A percentile compares a stretch with the other conserved stretches of the same genome.
phyloP scores from a whole-genome alignment of 2,113 vertebrate species.

The Scophthalmus maximus region DNA sequence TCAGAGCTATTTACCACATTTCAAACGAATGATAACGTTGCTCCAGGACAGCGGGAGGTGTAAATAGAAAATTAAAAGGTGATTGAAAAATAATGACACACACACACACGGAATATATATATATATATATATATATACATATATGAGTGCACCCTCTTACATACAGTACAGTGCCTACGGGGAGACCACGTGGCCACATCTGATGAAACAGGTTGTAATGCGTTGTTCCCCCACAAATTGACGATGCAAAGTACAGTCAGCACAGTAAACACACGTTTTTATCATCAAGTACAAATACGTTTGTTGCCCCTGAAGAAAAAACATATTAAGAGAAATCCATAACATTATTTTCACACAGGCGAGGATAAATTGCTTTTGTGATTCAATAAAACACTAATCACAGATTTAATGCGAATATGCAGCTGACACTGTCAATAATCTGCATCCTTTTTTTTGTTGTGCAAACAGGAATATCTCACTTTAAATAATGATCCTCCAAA shows the following conservation, averaged over 20 bases:
- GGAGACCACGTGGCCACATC: slow-evolving; percentile 23
- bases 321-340: background rate
- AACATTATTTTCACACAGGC: slow-evolving; percentile 5
- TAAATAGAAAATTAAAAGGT: no score
- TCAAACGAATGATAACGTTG: no score
- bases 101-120: no score
- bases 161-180: slow-evolving; percentile 9
- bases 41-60: no score
- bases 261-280: slow-evolving; percentile 6
- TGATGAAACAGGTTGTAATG: slow-evolving; percentile 60
- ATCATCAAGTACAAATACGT: background rate
- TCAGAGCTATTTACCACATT: no score
- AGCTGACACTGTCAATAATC: background rate
- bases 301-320: background rate
- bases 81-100: no score
- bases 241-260: slow-evolving; percentile 20
- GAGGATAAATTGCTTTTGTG: background rate
- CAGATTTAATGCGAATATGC: background rate
- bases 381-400: background rate
- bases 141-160: background rate
- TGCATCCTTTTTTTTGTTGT: slow-evolving; percentile 1
- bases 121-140: no score
- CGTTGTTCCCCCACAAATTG: background rate
- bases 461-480: slow-evolving; percentile 26
- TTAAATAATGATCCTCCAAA: slow-evolving; percentile 24